These are phyloP conservation scores for Hemicrepidius hirtus DNA, from an alignment of 2,888 invertebrate genomes.

Conservation along the genomic window DNA sequence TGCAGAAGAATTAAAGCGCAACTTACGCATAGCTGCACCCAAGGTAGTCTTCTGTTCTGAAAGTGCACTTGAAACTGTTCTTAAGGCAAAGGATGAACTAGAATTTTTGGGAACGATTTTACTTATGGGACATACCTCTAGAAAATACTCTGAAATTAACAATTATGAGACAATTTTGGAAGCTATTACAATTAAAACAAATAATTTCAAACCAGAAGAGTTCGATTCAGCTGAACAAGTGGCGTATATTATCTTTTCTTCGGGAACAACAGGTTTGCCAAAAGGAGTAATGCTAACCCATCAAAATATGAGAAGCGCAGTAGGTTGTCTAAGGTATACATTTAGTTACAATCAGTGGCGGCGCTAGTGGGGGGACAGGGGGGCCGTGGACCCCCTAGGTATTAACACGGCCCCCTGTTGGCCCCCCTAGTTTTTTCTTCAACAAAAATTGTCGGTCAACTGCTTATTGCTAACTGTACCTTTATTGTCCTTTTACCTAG, in stretches of 20 bases:
- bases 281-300: slow-evolving; percentile 73
- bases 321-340: background rate
- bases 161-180: slow-evolving; percentile 68
- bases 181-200: slow-evolving; percentile 63
- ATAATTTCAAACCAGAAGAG: slow-evolving; percentile 52
- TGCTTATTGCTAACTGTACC: too few species aligned
- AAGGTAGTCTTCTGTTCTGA: slow-evolving; percentile 79
- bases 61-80: slow-evolving; percentile 74
- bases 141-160: slow-evolving; percentile 72
- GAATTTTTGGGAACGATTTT: slow-evolving; percentile 74
- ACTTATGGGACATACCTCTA: slow-evolving; percentile 72
- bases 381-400: too few species aligned
- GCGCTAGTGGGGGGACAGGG: too few species aligned
- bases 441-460: too few species aligned
- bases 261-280: background rate
- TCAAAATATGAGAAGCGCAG: background rate
- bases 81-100: slow-evolving; percentile 73
- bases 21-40: slow-evolving; percentile 79
- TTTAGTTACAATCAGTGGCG: too few species aligned
- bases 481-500: too few species aligned
- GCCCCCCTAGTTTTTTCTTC: too few species aligned
- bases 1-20: slow-evolving; percentile 72
- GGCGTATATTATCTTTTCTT: background rate
- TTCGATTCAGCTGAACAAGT: slow-evolving; percentile 59
- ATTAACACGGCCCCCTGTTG: too few species aligned